phyloP scores from a whole-genome alignment of 2,797 vertebrate genomes.

The Okamejei kenojei region DNA sequence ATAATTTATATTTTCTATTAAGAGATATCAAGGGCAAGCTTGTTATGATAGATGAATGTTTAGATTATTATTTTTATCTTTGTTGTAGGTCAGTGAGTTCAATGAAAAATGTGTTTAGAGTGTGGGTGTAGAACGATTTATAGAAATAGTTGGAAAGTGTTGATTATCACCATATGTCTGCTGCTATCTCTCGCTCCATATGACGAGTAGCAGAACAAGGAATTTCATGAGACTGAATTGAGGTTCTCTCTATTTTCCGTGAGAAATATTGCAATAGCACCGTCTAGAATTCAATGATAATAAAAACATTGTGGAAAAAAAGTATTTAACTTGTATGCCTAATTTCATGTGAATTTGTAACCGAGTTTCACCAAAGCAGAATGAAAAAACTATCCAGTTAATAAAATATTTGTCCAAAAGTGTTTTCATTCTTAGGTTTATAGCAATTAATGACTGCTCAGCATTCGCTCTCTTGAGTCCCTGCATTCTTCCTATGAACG shows the following conservation, averaged over 20 bases:
- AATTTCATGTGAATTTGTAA: not conserved
- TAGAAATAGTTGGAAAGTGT: constrained; percentile 35
- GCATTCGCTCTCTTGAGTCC: not conserved
- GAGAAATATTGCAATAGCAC: not conserved
- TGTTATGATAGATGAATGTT: constrained; percentile 35
- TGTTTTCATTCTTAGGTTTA: not conserved
- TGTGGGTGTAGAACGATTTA: constrained; percentile 34
- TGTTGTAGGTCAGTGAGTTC: constrained; percentile 30
- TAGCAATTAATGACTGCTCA: not conserved
- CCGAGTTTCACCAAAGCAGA: not conserved
- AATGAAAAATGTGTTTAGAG: constrained; percentile 38
- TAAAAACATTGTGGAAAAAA: not conserved
- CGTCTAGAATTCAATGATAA: not conserved
- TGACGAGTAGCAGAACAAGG: constrained; percentile 29
- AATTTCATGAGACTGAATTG: constrained; percentile 5
- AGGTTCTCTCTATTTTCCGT: not conserved
- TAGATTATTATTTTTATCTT: constrained; percentile 36
- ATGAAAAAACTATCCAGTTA: not conserved
- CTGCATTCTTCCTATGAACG: not conserved
- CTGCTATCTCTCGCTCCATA: constrained; percentile 19
- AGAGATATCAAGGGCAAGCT: not conserved
- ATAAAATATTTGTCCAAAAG: not conserved
- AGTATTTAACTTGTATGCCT: not conserved
- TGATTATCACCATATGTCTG: constrained; percentile 34
- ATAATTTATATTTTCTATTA: constrained; percentile 6